Base-by-base conservation (phyloP, 2,797 vertebrate species). In the Acanthurus tractus region DNA sequence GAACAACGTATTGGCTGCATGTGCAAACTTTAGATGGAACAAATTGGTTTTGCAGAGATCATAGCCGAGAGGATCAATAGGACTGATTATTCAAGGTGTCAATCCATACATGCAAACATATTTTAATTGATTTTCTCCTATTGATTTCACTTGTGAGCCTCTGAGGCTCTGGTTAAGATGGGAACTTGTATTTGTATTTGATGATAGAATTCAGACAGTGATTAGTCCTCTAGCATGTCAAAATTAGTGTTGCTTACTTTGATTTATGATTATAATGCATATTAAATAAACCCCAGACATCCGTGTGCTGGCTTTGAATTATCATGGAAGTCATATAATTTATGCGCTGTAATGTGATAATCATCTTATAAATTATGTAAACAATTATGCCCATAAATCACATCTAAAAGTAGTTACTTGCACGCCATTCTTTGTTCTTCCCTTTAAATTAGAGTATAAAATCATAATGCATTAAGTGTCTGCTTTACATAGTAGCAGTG, bases 91-190 rank as follows among this genome's bases (percentile, higher is more conserved):
- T 91, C 87, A 90, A 88, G 91, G 81, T 92, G 91, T 93, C 93
- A 81, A 93, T 93, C 93, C 86, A 93, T 93, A 94, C 91, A 92
- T 91, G 90, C 93, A 94, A 93, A 94, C 93, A 92, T 86, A 92
- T 85, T 92, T 86, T 93, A 92, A 93, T 93, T 88, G 93, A 94
- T 94, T 94, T 94, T 92, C 81, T 76, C 82, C 87, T 76, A 94
- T 93, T 91, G 93, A 94, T 94, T 92, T 59, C 80, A 48, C 85
- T 46, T 15, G 73, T 63, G 78, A 40, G 38, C 81, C 84, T 84
- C 63, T 55, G 81, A 56, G 42, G 73, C 82, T 88, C 80, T 89
- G 86, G 88, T 93, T 90, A 92, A 90, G 87, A 88, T 1, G 64
- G 76, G 88, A 89, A 83, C 88, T 88, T 76, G 83, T 49, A 64